Base-by-base conservation (phyloP, 2,888 invertebrate genomes). In the Cryptophagus acutangulus region DNA sequence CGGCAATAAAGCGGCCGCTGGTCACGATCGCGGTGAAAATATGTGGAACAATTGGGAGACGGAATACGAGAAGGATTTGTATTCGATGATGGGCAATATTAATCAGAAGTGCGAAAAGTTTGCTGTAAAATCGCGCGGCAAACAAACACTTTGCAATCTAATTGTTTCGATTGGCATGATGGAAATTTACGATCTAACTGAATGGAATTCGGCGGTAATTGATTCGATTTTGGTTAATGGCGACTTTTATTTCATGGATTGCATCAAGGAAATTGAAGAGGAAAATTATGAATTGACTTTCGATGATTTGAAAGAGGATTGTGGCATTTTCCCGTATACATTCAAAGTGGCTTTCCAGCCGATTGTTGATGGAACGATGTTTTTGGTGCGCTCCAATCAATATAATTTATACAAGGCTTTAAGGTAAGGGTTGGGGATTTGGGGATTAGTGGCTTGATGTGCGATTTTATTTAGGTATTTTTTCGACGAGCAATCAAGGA, bases 31-130 rank as follows among this genome's bases (percentile, higher is more conserved):
- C 17, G 60, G 59, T 0, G 45, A 45, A 15, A 51, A 54, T 20
- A 55, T 72, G 61, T 82, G 81, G 81, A 79, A 79, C 54, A 72
- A 79, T 36, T 86, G 78, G 75, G 78, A 82, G 45, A 74, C 83
- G 1, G 84, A 85, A 58, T 80, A 81, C 49, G 74, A 77, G 2
- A 76, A 78, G 1, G 81, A 81, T 45, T 63, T 86, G 1, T 84
- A 73, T 69, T 82, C 84, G 0, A 63, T 86, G 1, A 78, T 81
- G 76, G 82, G 84, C 1, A 74, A 74, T 18, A 56, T 83, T 10
- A 81, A 82, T 66, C 81, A 82, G 2, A 63, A 71, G 36, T 78
- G 80, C 20, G 54, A 62, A 0, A 73, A 72, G 28, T 85, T 85
- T 59, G 66, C 70, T 0, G 61, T 64, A 9, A 55, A 59, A 1